Base-by-base conservation (phyloP, 2,888 invertebrate species). In the Plebejus anna region DNA sequence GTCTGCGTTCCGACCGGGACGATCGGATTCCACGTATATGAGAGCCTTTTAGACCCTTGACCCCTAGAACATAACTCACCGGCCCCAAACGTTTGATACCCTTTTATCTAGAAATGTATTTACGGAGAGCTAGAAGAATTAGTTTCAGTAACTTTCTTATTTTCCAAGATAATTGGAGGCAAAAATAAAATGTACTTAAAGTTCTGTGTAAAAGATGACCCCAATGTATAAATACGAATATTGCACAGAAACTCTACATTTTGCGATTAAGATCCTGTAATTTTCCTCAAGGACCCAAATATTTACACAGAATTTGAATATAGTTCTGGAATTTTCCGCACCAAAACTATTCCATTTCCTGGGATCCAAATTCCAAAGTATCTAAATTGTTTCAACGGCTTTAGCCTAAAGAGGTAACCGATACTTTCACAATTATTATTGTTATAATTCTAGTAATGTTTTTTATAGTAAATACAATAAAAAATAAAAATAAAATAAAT, bases 1-100 rank as follows among this genome's bases (percentile, higher is more conserved):
- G 51, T 4, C 51, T 13, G 55, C 55, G 16, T 16, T 55, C 4
- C 3, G 51, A 16, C 4, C 16, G 47, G 47, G 6, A 47, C 47
- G 4, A 55, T 55, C 55, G 16, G 55, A 13, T 2, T 47, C 9
- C 9, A 13, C 55, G 55, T 55, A 4, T 16, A 16, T 55, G 4
- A 4, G 55, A 11, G 4, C 55, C 3, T 16, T 47, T 16, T 1
- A 55, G 55, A 16, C 11, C 55, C 28, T 61, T 28, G 11, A 11
- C 11, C 61, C 66, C 16, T 66, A 32, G 66, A 66, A 66, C 66
- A 66, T 32, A 66, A 36, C 66, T 66, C 66, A 66, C 66, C 66
- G 16, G 32, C 4, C 11, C 66, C 4, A 66, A 66, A 4, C 32
- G 66, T 5, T 13, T 6, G 13, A 32, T 1, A 36, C 16, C 32